Conservation (phyloP, 2,888 invertebrate species). For the Volucella zonaria region DNA sequence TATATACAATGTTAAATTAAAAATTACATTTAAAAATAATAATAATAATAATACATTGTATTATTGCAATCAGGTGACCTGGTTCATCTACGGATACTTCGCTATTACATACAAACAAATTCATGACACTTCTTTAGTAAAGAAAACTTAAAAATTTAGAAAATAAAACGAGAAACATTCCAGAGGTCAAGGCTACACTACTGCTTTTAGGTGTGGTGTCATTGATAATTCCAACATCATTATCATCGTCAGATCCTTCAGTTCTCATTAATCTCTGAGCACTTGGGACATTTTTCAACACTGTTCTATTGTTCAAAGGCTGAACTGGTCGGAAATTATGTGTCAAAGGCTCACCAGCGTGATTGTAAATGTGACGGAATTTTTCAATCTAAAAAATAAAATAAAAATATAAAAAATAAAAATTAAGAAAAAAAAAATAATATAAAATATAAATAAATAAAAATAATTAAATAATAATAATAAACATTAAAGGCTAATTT, state of each 20-base stretch:
- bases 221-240: neutral
- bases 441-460: neutral
- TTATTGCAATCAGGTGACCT: conserved; percentile 38
- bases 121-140: neutral
- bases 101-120: too few species aligned
- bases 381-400: conserved; percentile 86
- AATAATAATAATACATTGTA: conserved; percentile 69
- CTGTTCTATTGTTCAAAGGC: conserved; percentile 88
- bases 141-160: conserved; percentile 29
- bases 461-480: conserved; percentile 3
- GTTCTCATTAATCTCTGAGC: too few species aligned
- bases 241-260: neutral
- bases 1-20: conserved; percentile 36
- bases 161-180: neutral
- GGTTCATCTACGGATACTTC: too few species aligned
- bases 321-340: conserved; percentile 93
- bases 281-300: conserved; percentile 80
- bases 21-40: neutral
- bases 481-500: neutral
- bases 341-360: conserved; percentile 86
- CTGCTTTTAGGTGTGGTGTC: neutral
- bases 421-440: conserved; percentile 7
- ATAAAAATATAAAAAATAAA: conserved; percentile 22
- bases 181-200: neutral
- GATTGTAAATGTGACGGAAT: conserved; percentile 87